Evolutionary conservation across 53 echinoderm and acorn worm genomes (phyloP).

Genomic region (Mesocentrotus franciscanus): DNA sequence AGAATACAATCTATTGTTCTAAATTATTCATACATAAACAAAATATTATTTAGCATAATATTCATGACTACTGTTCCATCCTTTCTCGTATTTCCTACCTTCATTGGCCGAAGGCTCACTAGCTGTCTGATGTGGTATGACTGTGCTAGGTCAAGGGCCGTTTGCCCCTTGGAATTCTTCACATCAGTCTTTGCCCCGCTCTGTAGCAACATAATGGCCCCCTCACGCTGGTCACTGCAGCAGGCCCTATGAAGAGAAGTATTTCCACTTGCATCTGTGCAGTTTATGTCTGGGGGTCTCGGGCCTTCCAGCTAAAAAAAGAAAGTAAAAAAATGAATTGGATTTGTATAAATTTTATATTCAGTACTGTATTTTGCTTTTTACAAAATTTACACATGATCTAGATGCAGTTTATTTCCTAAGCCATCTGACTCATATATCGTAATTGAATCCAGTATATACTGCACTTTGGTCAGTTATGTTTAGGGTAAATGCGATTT

Average conservation of each 20-base stretch:
- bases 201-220: slow-evolving; percentile 85
- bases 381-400: neutral
- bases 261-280: slow-evolving; percentile 82
- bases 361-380: no score
- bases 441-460: no score
- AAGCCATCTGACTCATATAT: no score
- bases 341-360: neutral
- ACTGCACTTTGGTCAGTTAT: no score
- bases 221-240: slow-evolving; percentile 85
- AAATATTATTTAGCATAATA: no score
- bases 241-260: slow-evolving; percentile 90
- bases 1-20: no score
- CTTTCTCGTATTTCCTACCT: slow-evolving; percentile 65
- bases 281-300: slow-evolving; percentile 92
- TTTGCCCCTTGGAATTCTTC: slow-evolving; percentile 79
- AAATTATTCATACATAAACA: no score
- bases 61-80: neutral
- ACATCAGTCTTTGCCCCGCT: slow-evolving; percentile 86
- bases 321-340: neutral
- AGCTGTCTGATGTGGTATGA: slow-evolving; percentile 90
- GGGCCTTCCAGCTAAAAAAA: slow-evolving; percentile 77
- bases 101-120: slow-evolving; percentile 77
- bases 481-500: no score
- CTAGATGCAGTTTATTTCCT: neutral
- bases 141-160: slow-evolving; percentile 81